Evolutionary conservation across 2,113 vertebrate genomes (phyloP).

Genomic region (Triplophysa rosa): DNA sequence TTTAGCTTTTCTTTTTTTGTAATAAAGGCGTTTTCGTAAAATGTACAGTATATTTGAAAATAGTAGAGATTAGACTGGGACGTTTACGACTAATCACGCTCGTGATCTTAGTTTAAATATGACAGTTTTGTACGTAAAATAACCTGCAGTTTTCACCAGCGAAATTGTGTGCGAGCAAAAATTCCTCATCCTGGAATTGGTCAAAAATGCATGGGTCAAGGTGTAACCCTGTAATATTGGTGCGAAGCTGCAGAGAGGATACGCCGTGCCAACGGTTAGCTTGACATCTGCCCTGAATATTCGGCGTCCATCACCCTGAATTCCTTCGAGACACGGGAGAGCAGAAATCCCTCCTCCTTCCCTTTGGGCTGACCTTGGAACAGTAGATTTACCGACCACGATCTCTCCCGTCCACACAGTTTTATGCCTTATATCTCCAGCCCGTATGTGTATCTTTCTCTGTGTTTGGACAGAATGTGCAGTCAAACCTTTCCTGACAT

Average conservation of each 20-base stretch:
- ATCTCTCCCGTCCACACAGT: background rate
- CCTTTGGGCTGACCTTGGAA: constrained; percentile 51
- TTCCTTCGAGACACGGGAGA: constrained; percentile 51
- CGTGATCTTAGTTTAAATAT: too few species aligned
- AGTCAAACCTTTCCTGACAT: constrained; percentile 67
- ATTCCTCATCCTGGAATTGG: too few species aligned
- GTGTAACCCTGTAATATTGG: background rate
- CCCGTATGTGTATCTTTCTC: constrained; percentile 56
- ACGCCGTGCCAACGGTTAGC: constrained; percentile 28
- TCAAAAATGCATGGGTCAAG: background rate
- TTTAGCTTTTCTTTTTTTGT: too few species aligned
- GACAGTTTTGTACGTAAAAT: too few species aligned
- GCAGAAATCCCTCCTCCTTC: constrained; percentile 50
- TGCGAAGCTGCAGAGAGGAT: constrained; percentile 27
- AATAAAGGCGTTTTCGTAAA: too few species aligned
- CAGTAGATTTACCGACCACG: constrained; percentile 34
- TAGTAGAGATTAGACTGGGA: too few species aligned
- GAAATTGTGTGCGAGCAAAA: too few species aligned
- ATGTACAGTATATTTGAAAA: too few species aligned
- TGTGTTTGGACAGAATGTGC: constrained; percentile 56
- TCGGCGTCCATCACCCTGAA: constrained; percentile 50
- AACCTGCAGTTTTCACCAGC: too few species aligned
- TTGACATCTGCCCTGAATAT: constrained; percentile 53
- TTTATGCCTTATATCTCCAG: constrained; percentile 41
- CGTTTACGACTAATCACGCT: too few species aligned